These are phyloP conservation scores for Clupea harengus DNA, from an alignment of 2,113 vertebrate species.

Conservation along the genomic window DNA sequence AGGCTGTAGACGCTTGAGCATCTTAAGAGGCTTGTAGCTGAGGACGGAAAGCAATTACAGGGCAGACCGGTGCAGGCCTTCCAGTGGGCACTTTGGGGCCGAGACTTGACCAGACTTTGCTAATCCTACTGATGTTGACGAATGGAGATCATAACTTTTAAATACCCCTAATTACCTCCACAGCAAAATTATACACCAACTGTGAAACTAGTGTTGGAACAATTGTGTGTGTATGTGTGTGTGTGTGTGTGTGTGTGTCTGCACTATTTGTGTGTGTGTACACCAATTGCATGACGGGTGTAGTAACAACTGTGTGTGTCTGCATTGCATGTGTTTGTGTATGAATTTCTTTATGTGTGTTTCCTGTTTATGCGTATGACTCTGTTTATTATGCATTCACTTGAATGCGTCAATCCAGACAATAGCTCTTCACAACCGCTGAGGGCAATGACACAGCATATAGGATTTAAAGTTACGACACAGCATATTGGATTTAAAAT, in stretches of 20 bases:
- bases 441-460: too few relatives aligned
- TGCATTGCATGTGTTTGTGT: background rate
- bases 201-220: background rate
- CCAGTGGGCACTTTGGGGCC: background rate
- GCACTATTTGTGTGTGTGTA: slow-evolving; percentile 21
- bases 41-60: too few relatives aligned
- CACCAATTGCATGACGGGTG: background rate
- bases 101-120: background rate
- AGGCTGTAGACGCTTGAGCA: background rate
- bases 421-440: background rate
- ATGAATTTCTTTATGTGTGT: background rate
- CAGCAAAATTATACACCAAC: slow-evolving; percentile 1
- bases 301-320: background rate
- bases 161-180: background rate
- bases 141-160: background rate
- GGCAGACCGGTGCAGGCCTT: too few relatives aligned
- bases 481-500: too few relatives aligned
- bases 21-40: too few relatives aligned
- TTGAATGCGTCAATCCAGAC: background rate
- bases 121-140: background rate
- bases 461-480: too few relatives aligned
- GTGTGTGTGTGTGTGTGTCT: background rate
- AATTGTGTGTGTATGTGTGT: slow-evolving; percentile 6
- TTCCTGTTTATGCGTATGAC: background rate
- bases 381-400: background rate